Conservation (phyloP, 2,888 invertebrate genomes). For the Halocaridina rubra region DNA sequence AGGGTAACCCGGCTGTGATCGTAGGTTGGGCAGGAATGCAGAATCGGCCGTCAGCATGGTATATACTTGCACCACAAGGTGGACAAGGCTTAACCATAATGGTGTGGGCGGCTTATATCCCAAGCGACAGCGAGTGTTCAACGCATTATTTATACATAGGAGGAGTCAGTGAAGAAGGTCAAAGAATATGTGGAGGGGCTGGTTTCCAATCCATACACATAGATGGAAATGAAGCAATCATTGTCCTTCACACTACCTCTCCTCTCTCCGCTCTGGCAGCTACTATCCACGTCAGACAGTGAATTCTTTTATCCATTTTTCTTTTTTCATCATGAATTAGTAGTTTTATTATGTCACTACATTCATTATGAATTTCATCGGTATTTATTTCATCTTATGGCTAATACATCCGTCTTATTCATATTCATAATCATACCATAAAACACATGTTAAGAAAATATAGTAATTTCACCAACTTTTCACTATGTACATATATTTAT, state of each 20-base stretch:
- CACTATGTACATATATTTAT: too few species aligned
- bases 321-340: too few species aligned
- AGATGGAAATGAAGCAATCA: background rate
- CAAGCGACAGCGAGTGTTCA: conserved; percentile 3
- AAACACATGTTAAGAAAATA: too few species aligned
- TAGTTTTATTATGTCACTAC: background rate
- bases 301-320: background rate
- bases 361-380: too few species aligned
- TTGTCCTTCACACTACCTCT: conserved; percentile 12
- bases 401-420: too few species aligned
- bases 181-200: conserved; percentile 19
- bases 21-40: conserved; percentile 9
- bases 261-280: conserved; percentile 15
- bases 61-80: background rate
- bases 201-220: conserved; percentile 11
- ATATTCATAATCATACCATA: too few species aligned
- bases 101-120: conserved; percentile 33
- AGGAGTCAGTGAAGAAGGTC: background rate
- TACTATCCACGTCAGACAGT: conserved; percentile 24
- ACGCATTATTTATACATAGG: conserved; percentile 7
- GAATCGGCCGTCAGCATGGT: conserved; percentile 10
- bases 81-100: background rate
- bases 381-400: too few species aligned
- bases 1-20: conserved; percentile 12
- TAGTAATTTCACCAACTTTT: too few species aligned